A percentile compares a stretch with the other conserved stretches of the same genome.
Evolutionary conservation across 2,797 vertebrate species (phyloP).

Genomic region (Melanogrammus aeglefinus): DNA sequence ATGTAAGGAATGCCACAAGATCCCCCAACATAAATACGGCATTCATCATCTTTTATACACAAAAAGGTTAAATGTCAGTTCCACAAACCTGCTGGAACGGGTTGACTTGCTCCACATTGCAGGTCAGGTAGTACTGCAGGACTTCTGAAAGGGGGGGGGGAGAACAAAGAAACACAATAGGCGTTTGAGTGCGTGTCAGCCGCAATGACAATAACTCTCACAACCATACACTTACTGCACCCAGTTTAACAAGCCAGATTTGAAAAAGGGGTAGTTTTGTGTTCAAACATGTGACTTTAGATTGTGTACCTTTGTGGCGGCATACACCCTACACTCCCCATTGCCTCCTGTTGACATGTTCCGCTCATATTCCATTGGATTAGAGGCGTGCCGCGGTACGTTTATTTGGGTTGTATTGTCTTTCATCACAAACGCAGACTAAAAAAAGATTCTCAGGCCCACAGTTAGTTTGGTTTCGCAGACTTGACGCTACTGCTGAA

Average conservation of each 20-base stretch:
- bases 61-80: not conserved
- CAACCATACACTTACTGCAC: not conserved
- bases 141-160: conserved; percentile 72
- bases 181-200: not conserved
- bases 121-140: conserved; percentile 88
- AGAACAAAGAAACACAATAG: not conserved
- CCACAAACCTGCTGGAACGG: conserved; percentile 88
- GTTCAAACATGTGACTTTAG: not conserved
- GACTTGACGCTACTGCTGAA: not conserved
- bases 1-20: not conserved
- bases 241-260: not conserved
- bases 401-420: not conserved
- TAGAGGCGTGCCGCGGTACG: not conserved
- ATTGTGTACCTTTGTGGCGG: not conserved
- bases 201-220: not conserved
- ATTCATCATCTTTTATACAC: not conserved
- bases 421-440: not conserved
- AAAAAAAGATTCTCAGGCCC: not conserved
- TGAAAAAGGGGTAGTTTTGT: not conserved
- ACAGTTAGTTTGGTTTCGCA: not conserved
- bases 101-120: conserved; percentile 80
- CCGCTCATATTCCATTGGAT: not conserved
- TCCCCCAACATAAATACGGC: not conserved
- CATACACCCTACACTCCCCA: not conserved
- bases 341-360: not conserved